Base-by-base conservation (phyloP, 2,113 vertebrate genomes). In the Lamprotornis superbus region DNA sequence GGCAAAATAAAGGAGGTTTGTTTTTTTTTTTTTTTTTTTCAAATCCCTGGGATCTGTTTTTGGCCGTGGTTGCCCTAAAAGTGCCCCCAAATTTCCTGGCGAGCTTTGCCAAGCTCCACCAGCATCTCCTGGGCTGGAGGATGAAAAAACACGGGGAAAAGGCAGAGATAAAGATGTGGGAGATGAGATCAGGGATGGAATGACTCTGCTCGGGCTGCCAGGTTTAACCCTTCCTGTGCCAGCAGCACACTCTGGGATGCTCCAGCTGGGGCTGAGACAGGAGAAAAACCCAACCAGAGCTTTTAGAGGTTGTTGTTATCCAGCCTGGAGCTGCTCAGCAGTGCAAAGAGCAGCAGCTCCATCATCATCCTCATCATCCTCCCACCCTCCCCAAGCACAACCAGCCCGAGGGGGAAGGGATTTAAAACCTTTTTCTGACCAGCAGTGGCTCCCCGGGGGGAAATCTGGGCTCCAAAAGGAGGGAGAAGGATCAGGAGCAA, bases 21-120 rank as follows among this genome's bases (percentile, higher is more conserved):
- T 44, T 1, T 27, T 60, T 50, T 19, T 20, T 8, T 2, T 9
- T 23, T 40, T 1, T 27, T 60, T 50, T 19, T 20, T 8, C 1
- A 6, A 4, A 0, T 5, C n/a, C 21, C 12, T 1, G 39, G 55
- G 52, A 11, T 27, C 11, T 2, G 7, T 12, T 68, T 15, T 4
- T 25, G 25, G 64, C 57, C 4, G 1, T 0, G 28, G 7, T 1
- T 35, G 0, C 74, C 35, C 50, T 22, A 63, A 50, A 2, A 11
- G 42, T 9, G 0, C 3, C 71, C 68, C 28, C 28, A 0, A 9
- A 33, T 1, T 17, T 23, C 30, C 46, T 0, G 2, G 1, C 4
- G 31, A 0, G 39, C 8, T 24, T 40, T 57, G 30, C 16, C 11
- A 5, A 2, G 13, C 49, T 33, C 50, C 39, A 12, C 1, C 76